Evolutionary conservation across 1,140 invertebrate species (phyloP), one percentile per base, ranked within the genome.

Genomic region (silkworm (Bombyx mori)): DNA sequence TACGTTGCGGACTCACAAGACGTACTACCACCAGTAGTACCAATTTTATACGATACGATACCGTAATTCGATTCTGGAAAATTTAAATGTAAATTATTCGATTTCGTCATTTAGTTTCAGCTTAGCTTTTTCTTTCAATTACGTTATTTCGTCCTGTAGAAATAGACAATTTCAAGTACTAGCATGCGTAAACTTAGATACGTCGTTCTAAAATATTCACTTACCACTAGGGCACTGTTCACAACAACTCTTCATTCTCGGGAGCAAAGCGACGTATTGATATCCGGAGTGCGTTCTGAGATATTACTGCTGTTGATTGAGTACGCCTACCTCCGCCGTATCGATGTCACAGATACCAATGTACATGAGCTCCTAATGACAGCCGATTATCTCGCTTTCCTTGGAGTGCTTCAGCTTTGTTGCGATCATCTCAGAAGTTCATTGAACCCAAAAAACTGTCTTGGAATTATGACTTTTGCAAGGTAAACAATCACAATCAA

Each of bases 401-500:
- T 93, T 10, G 93, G 93, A 1, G 90, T 97, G 3, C 88, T 95
- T 8, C 91, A 94, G 55, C 86, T 93, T 0, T 97, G 95, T 74
- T 93, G 92, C 62, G 89, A 95, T 47, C 96, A 92, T 75, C 86
- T 97, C 0, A 84, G 89, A 18, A 82, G 90, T 62, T 86, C 83
- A 8, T 82, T 97, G 8, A 91, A 82, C 3, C 90, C 92, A 0
- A 91, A 92, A 59, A 97, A 96, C 75, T 96, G 94, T 73, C 92
- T 98, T 48, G 92, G 93, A 12, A 92, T 97, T 44, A 90, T 94
- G 86, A 90, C 91, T 63, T 97, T 97, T 80, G 94, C 95, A 0
- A 90, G 91, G 76, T 91, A 66, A 61, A 61, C 56, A 8, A 57
- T 6, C 2, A 12, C 12, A 44, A 12, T 44, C 4, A 35, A 35